phyloP scores from a whole-genome alignment of 2,888 invertebrate genomes.

The Geophilus truncorum region DNA sequence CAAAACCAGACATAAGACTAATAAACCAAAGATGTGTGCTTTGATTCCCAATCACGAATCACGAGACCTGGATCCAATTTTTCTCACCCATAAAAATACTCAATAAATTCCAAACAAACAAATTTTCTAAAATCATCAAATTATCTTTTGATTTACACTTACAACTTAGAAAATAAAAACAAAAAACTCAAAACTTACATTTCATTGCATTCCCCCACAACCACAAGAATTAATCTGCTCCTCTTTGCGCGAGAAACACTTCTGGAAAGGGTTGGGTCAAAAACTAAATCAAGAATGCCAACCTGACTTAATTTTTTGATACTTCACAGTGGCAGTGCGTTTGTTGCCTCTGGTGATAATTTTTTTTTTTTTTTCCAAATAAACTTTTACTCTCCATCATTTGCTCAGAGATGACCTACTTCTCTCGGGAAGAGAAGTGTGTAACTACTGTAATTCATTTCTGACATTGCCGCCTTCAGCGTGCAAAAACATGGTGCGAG shows the following conservation, averaged over 20 bases:
- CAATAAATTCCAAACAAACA: too few relatives aligned
- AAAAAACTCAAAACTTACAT: background rate
- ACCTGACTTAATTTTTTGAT: background rate
- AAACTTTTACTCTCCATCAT: background rate
- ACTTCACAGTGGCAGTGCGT: background rate
- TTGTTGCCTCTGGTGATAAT: background rate
- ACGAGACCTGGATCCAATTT: too few relatives aligned
- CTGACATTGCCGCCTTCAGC: background rate
- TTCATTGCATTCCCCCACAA: background rate
- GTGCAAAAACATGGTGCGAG: background rate
- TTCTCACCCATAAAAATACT: too few relatives aligned
- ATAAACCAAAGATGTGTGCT: too few relatives aligned
- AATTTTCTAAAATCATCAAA: too few relatives aligned
- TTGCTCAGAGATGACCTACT: background rate
- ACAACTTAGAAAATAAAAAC: background rate
- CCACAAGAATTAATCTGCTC: too few relatives aligned
- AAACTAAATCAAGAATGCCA: background rate
- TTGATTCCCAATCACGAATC: too few relatives aligned
- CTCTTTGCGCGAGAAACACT: background rate
- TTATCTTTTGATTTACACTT: too few relatives aligned
- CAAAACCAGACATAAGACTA: too few relatives aligned
- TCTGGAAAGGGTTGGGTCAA: background rate
- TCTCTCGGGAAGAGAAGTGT: conserved; percentile 3
- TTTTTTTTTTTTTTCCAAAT: background rate
- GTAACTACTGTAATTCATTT: conserved; percentile 10